phyloP scores from a whole-genome alignment of 2,888 invertebrate genomes.

The Liodrosophila aerea region DNA sequence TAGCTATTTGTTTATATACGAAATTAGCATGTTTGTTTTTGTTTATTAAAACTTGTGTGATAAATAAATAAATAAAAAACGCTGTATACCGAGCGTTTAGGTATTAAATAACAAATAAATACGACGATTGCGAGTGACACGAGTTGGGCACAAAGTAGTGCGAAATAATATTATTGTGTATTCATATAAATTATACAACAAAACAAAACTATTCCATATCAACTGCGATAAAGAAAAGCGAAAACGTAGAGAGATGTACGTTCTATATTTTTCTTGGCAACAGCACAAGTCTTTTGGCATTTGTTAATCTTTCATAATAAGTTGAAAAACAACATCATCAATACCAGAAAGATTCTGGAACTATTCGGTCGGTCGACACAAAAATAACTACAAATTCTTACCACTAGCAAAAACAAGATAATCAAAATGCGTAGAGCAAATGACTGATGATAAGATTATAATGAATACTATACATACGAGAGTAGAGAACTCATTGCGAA shows the following conservation, averaged over 20 bases:
- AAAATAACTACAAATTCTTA: constrained; percentile 12
- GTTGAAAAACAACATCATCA: constrained; percentile 22
- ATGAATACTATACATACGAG: constrained; percentile 15
- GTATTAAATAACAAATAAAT: constrained; percentile 50
- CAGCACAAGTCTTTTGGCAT: constrained; percentile 60
- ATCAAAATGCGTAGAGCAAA: constrained; percentile 11
- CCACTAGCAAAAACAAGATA: constrained; percentile 23
- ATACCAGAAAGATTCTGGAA: constrained; percentile 32
- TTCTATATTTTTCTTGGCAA: constrained; percentile 62
- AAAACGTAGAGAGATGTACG: constrained; percentile 23
- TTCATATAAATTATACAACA: constrained; percentile 15
- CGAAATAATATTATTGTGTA: constrained; percentile 10
- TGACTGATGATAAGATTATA: constrained; percentile 57
- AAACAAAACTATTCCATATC: constrained; percentile 21
- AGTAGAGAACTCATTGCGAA: constrained; percentile 18
- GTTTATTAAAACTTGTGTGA: constrained; percentile 50
- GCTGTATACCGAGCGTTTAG: constrained; percentile 18
- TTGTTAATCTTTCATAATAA: constrained; percentile 41
- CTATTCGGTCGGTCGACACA: constrained; percentile 4
- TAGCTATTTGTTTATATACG: constrained; percentile 37
- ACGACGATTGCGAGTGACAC: constrained; percentile 19
- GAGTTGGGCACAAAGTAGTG: constrained; percentile 17
- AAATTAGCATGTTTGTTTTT: constrained; percentile 63
- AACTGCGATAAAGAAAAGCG: constrained; percentile 15
- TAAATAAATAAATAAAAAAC: constrained; percentile 51